Conservation (phyloP, 2,888 invertebrate genomes). For the Epinotia brunnichana region DNA sequence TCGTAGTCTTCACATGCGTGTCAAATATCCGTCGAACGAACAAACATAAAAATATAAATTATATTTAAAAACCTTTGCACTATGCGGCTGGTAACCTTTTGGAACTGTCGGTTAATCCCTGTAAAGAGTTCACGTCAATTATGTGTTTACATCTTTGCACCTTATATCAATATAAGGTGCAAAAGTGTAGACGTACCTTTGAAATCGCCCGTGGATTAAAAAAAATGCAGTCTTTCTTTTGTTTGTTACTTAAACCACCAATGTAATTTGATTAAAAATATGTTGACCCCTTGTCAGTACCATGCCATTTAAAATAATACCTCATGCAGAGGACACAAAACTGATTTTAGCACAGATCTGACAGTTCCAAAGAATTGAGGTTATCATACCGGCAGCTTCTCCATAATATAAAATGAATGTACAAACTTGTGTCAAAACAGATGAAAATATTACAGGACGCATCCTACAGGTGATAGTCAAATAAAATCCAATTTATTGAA, state of each 20-base stretch:
- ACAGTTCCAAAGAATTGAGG: neutral
- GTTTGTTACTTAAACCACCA: too few relatives aligned
- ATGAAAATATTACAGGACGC: constrained; percentile 14
- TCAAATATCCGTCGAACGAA: constrained; percentile 34
- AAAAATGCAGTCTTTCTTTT: too few relatives aligned
- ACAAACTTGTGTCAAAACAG: constrained; percentile 74
- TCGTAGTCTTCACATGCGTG: constrained; percentile 42
- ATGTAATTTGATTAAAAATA: too few relatives aligned
- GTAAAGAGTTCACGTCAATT: too few relatives aligned
- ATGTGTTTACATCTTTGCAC: too few relatives aligned
- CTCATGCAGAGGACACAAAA: neutral
- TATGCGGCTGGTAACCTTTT: neutral
- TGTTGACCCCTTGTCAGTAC: too few relatives aligned
- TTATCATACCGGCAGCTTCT: constrained; percentile 27
- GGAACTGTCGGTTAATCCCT: constrained; percentile 3
- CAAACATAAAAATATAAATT: constrained; percentile 13
- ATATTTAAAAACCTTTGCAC: constrained; percentile 5
- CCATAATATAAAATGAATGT: constrained; percentile 64
- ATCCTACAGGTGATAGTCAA: neutral
- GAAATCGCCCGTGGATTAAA: too few relatives aligned
- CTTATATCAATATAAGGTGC: too few relatives aligned
- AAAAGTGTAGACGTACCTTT: too few relatives aligned
- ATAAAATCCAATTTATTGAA: neutral
- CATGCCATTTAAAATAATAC: neutral
- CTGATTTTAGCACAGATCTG: neutral